These are phyloP conservation scores for Sisyra nigra DNA, from an alignment of 2,888 invertebrate species.

Conservation along the genomic window DNA sequence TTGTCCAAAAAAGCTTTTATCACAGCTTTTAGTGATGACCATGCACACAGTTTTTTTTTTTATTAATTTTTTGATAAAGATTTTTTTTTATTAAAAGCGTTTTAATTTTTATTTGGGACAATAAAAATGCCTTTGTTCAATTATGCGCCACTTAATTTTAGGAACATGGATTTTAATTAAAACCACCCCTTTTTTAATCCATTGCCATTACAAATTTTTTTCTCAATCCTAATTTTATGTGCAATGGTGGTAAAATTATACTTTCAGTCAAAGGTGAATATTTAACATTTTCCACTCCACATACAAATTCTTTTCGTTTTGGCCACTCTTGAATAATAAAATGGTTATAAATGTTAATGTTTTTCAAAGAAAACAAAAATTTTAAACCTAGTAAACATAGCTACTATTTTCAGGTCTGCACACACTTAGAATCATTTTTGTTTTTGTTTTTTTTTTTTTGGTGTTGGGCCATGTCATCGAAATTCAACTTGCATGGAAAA, in stretches of 20 bases:
- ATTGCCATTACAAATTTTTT: not conserved
- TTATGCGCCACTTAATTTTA: not conserved
- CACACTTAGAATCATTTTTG: too few relatives aligned
- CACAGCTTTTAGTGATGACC: not conserved
- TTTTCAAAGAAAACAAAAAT: not conserved
- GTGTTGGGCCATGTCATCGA: too few relatives aligned
- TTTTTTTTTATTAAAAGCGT: not conserved
- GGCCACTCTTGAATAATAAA: not conserved
- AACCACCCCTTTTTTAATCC: not conserved
- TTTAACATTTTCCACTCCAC: not conserved
- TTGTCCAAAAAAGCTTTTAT: not conserved
- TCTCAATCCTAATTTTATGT: not conserved
- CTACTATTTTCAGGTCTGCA: not conserved
- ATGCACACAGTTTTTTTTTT: not conserved
- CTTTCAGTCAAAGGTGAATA: not conserved
- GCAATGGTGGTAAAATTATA: not conserved
- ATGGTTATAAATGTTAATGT: not conserved
- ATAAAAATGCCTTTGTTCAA: slow-evolving; percentile 2
- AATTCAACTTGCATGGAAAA: too few relatives aligned
- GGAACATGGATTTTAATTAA: not conserved
- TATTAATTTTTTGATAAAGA: not conserved
- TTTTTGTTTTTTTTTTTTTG: too few relatives aligned
- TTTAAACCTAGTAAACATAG: not conserved
- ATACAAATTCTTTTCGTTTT: not conserved
- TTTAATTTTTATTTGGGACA: not conserved